Percentiles rank a stretch among this genome's conserved stretches.
These are phyloP conservation scores for Callyntrura sp. DNA, from an alignment of 2,888 invertebrate species.

Conservation along the genomic window DNA sequence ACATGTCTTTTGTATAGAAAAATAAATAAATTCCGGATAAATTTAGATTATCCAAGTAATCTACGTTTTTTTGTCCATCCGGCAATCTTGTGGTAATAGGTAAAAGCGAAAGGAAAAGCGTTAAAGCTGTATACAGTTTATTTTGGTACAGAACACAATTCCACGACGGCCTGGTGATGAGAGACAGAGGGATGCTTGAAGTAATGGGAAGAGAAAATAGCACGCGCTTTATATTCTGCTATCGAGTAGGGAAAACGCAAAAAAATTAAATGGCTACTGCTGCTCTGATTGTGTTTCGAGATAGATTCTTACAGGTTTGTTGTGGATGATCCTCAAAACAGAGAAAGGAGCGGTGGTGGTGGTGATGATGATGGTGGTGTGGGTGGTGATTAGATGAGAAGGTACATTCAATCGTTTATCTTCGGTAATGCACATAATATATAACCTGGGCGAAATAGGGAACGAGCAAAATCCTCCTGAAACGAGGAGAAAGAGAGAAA, in stretches of 20 bases:
- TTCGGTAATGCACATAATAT: not conserved
- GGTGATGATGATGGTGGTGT: not conserved
- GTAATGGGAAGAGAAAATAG: not conserved
- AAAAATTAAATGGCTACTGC: slow-evolving; percentile 1
- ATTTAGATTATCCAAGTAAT: not conserved
- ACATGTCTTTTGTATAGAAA: not conserved
- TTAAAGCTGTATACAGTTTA: not conserved
- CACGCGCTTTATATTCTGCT: not conserved
- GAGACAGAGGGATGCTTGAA: too few relatives aligned
- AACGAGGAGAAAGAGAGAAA: slow-evolving; percentile 28
- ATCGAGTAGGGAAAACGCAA: not conserved
- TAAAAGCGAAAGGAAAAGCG: not conserved
- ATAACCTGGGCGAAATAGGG: not conserved
- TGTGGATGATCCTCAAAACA: not conserved
- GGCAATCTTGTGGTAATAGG: not conserved
- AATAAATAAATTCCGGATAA: not conserved
- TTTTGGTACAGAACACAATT: not conserved
- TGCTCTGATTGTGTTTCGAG: not conserved
- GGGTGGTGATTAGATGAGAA: not conserved
- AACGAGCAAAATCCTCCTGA: not conserved
- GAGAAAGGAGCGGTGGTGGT: not conserved
- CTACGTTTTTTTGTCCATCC: not conserved
- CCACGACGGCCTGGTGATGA: not conserved
- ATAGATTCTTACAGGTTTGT: not conserved
- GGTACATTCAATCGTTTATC: slow-evolving; percentile 4